These are phyloP conservation scores for Drosophila colorata DNA, from an alignment of 2,888 invertebrate genomes.

Conservation along the genomic window DNA sequence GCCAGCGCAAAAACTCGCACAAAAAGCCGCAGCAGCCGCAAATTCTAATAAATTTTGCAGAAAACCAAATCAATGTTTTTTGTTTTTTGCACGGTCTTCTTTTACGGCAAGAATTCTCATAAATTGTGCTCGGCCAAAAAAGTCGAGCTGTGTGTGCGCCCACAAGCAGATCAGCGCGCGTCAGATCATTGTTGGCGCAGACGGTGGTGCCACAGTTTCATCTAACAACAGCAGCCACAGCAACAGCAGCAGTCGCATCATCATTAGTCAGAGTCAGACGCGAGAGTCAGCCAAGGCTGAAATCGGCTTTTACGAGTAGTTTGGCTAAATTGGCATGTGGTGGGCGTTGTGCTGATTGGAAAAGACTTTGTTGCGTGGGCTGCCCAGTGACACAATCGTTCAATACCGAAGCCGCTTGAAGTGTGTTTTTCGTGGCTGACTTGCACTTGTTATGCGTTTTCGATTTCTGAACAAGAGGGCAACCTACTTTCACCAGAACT, in stretches of 20 bases:
- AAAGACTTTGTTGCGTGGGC: constrained; percentile 47
- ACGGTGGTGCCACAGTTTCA: constrained; percentile 34
- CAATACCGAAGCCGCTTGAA: constrained; percentile 23
- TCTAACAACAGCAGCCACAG: constrained; percentile 22
- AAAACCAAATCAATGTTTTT: constrained; percentile 57
- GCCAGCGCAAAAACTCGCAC: constrained; percentile 30
- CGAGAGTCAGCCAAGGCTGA: constrained; percentile 34
- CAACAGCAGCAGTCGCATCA: constrained; percentile 40
- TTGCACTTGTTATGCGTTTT: constrained; percentile 76
- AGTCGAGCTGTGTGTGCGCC: constrained; percentile 66
- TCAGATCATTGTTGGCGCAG: constrained; percentile 19
- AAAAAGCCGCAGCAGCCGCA: constrained; percentile 57
- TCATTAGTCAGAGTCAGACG: constrained; percentile 47
- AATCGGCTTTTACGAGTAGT: constrained; percentile 47
- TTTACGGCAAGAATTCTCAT: constrained; percentile 54
- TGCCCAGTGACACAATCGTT: constrained; percentile 69
- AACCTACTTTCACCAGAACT: constrained; percentile 77
- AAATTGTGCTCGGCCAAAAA: constrained; percentile 61
- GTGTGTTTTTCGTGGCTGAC: constrained; percentile 32
- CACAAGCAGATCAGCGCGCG: constrained; percentile 43
- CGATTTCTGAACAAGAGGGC: constrained; percentile 46
- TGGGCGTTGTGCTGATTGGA: constrained; percentile 64
- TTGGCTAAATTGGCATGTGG: constrained; percentile 57
- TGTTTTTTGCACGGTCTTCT: constrained; percentile 49
- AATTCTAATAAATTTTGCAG: constrained; percentile 69